Evolutionary conservation across 2,113 vertebrate species (phyloP), one percentile per base, ranked within the genome.

Genomic region (Steatornis caripensis): DNA sequence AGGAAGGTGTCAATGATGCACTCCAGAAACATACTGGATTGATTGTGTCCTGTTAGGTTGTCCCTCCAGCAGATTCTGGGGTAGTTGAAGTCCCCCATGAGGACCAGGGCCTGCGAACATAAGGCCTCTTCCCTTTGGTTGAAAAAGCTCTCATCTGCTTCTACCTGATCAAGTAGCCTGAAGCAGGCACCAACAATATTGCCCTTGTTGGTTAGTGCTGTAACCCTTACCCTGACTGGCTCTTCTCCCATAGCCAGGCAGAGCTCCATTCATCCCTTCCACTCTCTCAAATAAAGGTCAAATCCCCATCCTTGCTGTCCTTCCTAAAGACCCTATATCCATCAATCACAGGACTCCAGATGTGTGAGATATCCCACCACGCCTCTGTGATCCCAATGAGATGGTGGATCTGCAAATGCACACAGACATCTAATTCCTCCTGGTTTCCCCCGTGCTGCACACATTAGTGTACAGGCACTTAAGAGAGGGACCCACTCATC

Each of bases 1-100:
- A 49, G 32, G 6, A 83, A 49, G 9, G 17, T 55, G 26, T 57
- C 0, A 0, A 16, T 64, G 66, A 53, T 7, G 11, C 8, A 22
- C 29, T 68, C 18, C 43, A 77, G 57, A 54, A 72, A 58, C 9
- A 48, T 26, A 9, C 37, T 48, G 10, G 10, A 20, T 76, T 68
- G 2, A 5, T 53, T 48, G 11, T 32, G 26, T 48, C 10, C 41
- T 62, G 7, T 71, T 53, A 39, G 6, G 15, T 36, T 48, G 37
- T 54, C 10, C 20, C 9, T 90, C 21, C 13, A 13, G 32, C 49
- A 62, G 15, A 49, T 54, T 58, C 12, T 54, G n/a, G 9, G 5
- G 11, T 51, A 10, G 23, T 12, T 76, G 15, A 26, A n/a, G 54
- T 68, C 5, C 8, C 8, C 3, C 4, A 32, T 9, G 13, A 90